Evolutionary conservation across 2,797 vertebrate species (phyloP).

Genomic region (Spondyliosoma cantharus): DNA sequence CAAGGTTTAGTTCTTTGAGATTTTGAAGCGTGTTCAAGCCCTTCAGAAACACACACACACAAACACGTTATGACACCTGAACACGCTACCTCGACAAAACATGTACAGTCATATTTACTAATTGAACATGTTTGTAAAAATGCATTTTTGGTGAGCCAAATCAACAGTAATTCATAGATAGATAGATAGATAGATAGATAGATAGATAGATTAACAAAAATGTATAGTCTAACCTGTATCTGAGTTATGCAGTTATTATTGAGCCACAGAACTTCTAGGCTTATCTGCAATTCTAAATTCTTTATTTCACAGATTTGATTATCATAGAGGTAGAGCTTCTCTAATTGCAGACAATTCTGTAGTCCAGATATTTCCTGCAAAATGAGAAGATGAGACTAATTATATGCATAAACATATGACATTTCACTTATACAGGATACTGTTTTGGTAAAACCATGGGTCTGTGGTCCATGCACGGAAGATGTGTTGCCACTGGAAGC

Average conservation of each 20-base stretch:
- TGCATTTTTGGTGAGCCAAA: background rate
- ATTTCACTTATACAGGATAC: background rate
- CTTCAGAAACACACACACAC: constrained; percentile 52
- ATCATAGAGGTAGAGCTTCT: constrained; percentile 88
- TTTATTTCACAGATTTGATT: constrained; percentile 86
- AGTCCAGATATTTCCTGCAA: constrained; percentile 85
- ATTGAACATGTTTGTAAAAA: background rate
- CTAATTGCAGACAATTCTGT: constrained; percentile 81
- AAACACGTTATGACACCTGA: background rate
- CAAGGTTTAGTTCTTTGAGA: constrained; percentile 89
- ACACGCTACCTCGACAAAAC: background rate
- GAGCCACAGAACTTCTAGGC: constrained; percentile 85
- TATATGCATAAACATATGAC: background rate
- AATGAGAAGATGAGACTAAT: constrained; percentile 19
- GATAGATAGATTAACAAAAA: background rate
- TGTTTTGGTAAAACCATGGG: background rate
- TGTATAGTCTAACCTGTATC: constrained; percentile 80
- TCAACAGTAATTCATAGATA: background rate
- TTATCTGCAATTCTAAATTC: constrained; percentile 81
- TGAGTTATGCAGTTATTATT: constrained; percentile 87
- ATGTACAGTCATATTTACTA: background rate
- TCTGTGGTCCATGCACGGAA: background rate
- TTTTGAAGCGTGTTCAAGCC: constrained; percentile 85
- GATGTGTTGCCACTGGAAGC: background rate
- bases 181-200: constrained; percentile 1